Conservation (phyloP, 2,797 vertebrate species). For the Alauda arvensis region DNA sequence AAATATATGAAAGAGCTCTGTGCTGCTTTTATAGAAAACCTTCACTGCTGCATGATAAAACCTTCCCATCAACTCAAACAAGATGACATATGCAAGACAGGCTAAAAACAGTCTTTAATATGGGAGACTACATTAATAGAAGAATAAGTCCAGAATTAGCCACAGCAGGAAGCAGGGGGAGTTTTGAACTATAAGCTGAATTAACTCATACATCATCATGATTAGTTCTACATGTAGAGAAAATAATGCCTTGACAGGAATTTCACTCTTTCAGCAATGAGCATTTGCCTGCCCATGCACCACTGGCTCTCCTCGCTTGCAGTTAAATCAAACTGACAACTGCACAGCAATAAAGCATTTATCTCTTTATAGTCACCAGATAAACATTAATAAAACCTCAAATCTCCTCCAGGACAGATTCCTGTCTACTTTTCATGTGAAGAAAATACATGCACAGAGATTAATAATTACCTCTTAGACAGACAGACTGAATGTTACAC, state of each 20-base stretch:
- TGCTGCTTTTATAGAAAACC: not conserved
- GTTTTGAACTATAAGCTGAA: slow-evolving; percentile 18
- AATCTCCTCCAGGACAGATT: not conserved
- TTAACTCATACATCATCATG: slow-evolving; percentile 4
- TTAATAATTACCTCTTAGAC: not conserved
- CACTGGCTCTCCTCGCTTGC: not conserved
- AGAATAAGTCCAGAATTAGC: slow-evolving; percentile 38
- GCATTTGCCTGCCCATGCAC: not conserved
- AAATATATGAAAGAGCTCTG: not conserved
- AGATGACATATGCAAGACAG: not conserved
- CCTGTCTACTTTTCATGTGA: not conserved
- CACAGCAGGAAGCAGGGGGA: slow-evolving; percentile 43
- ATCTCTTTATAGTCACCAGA: not conserved
- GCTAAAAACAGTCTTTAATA: slow-evolving; percentile 19
- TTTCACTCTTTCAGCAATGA: not conserved
- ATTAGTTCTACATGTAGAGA: not conserved
- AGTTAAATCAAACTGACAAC: not conserved
- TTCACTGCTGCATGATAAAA: not conserved
- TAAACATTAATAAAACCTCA: not conserved
- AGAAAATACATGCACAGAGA: not conserved
- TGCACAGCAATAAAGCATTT: slow-evolving; percentile 1
- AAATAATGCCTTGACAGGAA: slow-evolving; percentile 19
- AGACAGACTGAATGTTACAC: rapidly evolving
- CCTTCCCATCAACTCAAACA: not conserved
- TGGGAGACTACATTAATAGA: slow-evolving; percentile 12